Percentiles rank a stretch among this genome's conserved stretches.
Evolutionary conservation across 2,797 vertebrate genomes (phyloP).

Genomic region (Ara ararauna): DNA sequence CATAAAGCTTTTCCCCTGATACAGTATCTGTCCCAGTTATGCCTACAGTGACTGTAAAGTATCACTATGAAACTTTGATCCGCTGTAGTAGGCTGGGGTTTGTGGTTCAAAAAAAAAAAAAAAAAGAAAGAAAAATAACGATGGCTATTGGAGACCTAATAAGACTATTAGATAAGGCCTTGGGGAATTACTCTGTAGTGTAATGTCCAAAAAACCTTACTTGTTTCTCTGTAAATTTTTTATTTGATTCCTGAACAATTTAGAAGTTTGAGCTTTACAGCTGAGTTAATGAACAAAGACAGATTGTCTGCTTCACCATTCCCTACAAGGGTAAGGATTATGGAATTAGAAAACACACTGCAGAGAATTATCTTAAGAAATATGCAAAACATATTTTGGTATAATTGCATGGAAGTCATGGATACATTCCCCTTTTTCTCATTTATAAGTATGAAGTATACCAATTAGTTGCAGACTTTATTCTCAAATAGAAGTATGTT

Average conservation of each 20-base stretch:
- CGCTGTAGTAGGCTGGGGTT: neutral
- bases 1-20: neutral
- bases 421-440: neutral
- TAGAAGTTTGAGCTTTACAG: neutral
- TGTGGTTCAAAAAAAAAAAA: neutral
- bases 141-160: neutral
- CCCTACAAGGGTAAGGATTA: neutral
- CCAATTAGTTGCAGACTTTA: neutral
- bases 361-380: neutral
- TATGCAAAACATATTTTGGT: neutral
- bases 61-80: neutral
- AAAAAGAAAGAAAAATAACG: neutral
- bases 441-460: neutral
- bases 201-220: neutral
- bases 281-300: neutral
- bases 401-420: neutral
- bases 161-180: neutral
- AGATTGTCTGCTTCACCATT: neutral
- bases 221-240: neutral
- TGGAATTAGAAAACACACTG: neutral
- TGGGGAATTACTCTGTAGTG: neutral
- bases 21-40: neutral
- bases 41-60: neutral
- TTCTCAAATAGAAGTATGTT: neutral
- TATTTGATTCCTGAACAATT: neutral